Evolutionary conservation across 1,140 invertebrate species (phyloP), one percentile per base, ranked within the genome.

Genomic region (Samia ricini): DNA sequence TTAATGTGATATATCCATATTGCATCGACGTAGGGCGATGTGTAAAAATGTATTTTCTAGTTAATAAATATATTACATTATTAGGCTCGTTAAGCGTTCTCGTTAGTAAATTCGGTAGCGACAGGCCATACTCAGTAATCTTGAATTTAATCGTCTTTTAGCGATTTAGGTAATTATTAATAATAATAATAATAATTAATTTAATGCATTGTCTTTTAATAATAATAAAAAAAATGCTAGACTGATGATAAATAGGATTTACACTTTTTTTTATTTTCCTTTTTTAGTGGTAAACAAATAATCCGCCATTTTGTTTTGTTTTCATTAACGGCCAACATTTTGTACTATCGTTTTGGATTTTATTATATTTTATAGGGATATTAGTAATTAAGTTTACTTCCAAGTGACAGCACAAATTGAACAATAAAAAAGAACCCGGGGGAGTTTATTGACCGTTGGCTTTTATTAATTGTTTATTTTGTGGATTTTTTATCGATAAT

Each of bases 71-170:
- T 15, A 15, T 4, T 42, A 59, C 24, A 48, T 50, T 71, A 64
- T 60, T 83, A 85, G 79, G 74, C 81, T n/a, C n/a, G n/a, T n/a
- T 86, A 86, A 87, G 81, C 66, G 77, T 85, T 85, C 85, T 77
- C 76, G 70, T 81, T 88, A 85, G 82, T 75, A 69, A n/a, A 78
- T 74, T 81, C 85, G 82, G 81, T 76, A 71, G 77, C 72, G 79
- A 81, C 73, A 74, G 64, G 77, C 83, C 81, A 89, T 86, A 88
- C 83, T 88, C 84, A 83, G n/a, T n/a, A 82, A 58, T 79, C 76
- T 74, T 86, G 82, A 84, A 82, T 84, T 84, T 82, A 81, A 76
- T 77, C 72, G 76, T 83, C 72, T 81, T 42, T 42, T 42, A 42
- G 33, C 33, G 8, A 42, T 15, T 10, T 42, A 42, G 33, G 10